Conservation (phyloP, 1,140 invertebrate species). For the Tachypleus tridentatus region DNA sequence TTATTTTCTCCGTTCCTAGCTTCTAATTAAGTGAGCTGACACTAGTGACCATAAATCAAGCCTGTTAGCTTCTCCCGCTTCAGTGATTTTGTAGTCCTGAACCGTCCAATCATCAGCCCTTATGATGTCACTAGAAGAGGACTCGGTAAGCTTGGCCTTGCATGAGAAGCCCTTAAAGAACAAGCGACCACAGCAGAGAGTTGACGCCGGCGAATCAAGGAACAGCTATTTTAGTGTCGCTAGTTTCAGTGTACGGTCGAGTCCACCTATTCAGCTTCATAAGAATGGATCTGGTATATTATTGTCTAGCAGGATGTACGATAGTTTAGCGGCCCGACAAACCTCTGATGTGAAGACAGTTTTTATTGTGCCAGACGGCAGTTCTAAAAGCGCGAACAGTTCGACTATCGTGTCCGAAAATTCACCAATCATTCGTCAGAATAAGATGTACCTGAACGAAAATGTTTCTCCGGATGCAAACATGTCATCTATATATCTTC, state of each 20-base stretch:
- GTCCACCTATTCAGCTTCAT: not conserved
- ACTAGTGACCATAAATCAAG: too few relatives aligned
- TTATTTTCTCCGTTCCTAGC: too few relatives aligned
- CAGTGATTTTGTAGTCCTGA: too few relatives aligned
- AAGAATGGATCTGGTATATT: not conserved
- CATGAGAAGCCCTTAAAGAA: conserved; percentile 47
- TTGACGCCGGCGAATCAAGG: conserved; percentile 58
- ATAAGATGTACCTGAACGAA: conserved; percentile 7
- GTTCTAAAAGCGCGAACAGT: too few relatives aligned
- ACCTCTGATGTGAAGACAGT: too few relatives aligned
- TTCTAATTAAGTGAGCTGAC: too few relatives aligned
- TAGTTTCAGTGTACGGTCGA: conserved; percentile 53
- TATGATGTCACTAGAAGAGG: conserved; percentile 88
- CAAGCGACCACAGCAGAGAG: conserved; percentile 52
- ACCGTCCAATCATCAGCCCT: conserved; percentile 53
- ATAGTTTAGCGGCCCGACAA: too few relatives aligned
- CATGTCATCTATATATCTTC: not conserved
- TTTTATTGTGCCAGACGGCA: too few relatives aligned
- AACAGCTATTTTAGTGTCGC: conserved; percentile 81
- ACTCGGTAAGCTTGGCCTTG: not conserved
- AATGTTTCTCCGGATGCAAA: not conserved
- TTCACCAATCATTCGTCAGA: not conserved
- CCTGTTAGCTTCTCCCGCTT: too few relatives aligned
- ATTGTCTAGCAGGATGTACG: too few relatives aligned
- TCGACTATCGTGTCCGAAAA: too few relatives aligned